Evolutionary conservation across 2,113 vertebrate genomes (phyloP).

Genomic region (Synchiropus splendidus): DNA sequence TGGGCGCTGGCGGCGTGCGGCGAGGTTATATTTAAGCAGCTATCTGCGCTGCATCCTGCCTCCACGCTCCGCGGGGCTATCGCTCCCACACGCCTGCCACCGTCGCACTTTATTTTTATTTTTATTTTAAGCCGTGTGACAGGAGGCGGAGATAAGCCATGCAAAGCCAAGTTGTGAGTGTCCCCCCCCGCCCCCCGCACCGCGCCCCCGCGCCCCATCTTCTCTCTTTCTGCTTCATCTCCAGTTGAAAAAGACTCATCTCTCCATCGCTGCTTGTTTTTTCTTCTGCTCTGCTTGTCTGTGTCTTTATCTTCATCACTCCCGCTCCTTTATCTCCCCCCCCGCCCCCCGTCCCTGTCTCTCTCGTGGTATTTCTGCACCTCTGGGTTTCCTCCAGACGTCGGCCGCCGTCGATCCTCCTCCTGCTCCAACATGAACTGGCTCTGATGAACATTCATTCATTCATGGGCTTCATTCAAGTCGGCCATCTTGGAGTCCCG

Average conservation of each 20-base stretch:
- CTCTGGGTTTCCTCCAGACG: no score
- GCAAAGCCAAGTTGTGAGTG: conserved; percentile 59
- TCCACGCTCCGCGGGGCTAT: conserved; percentile 62
- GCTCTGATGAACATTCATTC: no score
- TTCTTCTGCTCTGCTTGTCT: conserved; percentile 30
- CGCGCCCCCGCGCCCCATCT: conserved; percentile 1
- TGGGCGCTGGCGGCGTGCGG: conserved; percentile 59
- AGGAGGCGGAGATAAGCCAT: conserved; percentile 66
- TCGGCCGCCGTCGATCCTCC: no score
- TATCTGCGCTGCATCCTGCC: conserved; percentile 70
- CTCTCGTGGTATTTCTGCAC: conserved; percentile 2
- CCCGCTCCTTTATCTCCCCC: conserved; percentile 26
- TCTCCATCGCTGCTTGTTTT: conserved; percentile 34
- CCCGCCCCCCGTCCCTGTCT: conserved; percentile 1
- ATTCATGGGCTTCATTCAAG: no score
- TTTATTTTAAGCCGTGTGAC: conserved; percentile 69
- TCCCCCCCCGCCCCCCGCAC: conserved; percentile 14
- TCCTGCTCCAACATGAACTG: no score
- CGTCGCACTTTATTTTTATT: conserved; percentile 65
- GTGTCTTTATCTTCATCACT: conserved; percentile 51
- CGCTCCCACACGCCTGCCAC: conserved; percentile 51
- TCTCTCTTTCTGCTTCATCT: conserved; percentile 23
- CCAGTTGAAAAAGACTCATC: conserved; percentile 27
- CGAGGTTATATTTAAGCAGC: conserved; percentile 69
- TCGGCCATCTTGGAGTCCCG: no score